Base-by-base conservation (phyloP, 2,888 invertebrate genomes). In the Patella pellucida region DNA sequence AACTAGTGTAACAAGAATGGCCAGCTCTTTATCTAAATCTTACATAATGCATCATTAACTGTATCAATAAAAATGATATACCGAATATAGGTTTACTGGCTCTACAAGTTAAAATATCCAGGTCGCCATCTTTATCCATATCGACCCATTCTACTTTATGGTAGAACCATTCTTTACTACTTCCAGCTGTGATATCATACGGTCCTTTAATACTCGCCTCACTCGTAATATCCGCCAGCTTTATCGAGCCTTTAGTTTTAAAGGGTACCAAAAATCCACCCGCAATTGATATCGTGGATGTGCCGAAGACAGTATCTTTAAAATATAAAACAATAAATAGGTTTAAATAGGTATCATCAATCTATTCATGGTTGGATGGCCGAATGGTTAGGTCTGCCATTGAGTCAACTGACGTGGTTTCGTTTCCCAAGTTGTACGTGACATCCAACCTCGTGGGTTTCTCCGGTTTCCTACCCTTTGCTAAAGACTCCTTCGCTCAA, bases 241-340 rank as follows among this genome's bases (percentile, higher is more conserved):
- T 81, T 1, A 84, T 77, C 3, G 78, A 76, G n/a, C 83, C 83
- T 15, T 82, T 79, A 5, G 79, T 80, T 75, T 84, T 82, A 50
- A 81, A 80, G 2, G 86, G 85, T 15, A 84, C 81, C 27, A 86
- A 76, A 71, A 86, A 86, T 0, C 86, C 86, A 69, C 84, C 82
- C 0, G 86, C 84, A 69, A 84, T 80, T 0, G 78, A 74, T 1
- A 85, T 52, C 73, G 81, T 79, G 52, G 78, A 72, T 23, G 77
- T 77, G 7, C 81, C 79, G 72, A 85, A 85, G 3, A 83, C 79
- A 27, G 79, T 74, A 69, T 76, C 78, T 84, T 50, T 52, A 71
- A 71, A 68, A 31, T 5, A 68, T 62, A 7, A 9, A 31, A 69
- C 27, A 9, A 51, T 27, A 2, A 16, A 12, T 14, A 51, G 11